Evolutionary conservation across 2,797 vertebrate species (phyloP), one percentile per base, ranked within the genome.

Genomic region (Sebastes baramenuke): DNA sequence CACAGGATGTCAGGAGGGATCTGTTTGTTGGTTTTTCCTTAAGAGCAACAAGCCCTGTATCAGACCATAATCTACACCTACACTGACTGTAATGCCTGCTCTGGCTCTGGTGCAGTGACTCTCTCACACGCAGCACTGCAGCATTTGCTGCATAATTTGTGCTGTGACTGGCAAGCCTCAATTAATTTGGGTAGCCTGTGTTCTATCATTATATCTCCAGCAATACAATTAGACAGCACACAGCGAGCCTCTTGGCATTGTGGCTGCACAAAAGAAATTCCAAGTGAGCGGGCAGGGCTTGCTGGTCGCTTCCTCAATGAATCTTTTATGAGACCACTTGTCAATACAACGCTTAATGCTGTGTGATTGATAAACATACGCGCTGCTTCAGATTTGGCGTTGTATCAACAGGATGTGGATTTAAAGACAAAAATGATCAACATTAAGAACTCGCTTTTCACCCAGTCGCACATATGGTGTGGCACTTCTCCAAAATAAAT

Each of bases 111-210:
- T 89, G 91, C 92, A 87, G 86, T 89, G 88, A 88, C 86, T 90
- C 89, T 87, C 89, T 87, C 89, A 84, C 87, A 88, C 82, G 79
- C 82, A 90, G 89, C 91, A 92, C 91, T 91, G 91, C 93, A 91
- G 82, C 82, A 93, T 87, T 94, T 90, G 85, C 87, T 94, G 92
- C 94, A 93, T 93, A 93, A 94, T 94, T 92, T 95, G 91, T 90
- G 84, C 87, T 83, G 85, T 90, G 93, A 95, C 91, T 90, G 93
- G 92, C 92, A 93, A 93, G 86, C 84, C 89, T 94, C 89, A 89
- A 94, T 95, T 95, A 90, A 95, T 95, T 93, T 92, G 88, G 87
- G 82, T 85, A 89, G 93, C 83, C 85, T 90, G 90, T 91, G 88
- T 93, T 93, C 88, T 91, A 88, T 93, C 93, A 91, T 93, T 90